Conservation (phyloP, 2,113 vertebrate genomes). For the Antigone vipio region DNA sequence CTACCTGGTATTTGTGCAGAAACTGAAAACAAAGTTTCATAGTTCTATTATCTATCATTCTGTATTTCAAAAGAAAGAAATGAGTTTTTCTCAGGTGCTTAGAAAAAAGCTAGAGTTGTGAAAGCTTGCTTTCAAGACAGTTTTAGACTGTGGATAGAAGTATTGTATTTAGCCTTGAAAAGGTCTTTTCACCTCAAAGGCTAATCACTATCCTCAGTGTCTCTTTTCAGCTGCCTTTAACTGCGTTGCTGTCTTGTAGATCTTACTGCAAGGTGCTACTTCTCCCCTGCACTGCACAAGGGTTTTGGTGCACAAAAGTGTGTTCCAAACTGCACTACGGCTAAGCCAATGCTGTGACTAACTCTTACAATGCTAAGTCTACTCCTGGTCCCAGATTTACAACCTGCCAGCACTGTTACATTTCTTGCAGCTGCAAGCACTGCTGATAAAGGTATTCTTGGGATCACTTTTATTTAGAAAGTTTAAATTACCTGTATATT, state of each 20-base stretch:
- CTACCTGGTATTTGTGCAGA: not conserved
- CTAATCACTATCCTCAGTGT: not conserved
- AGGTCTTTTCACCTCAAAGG: not conserved
- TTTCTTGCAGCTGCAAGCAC: not conserved
- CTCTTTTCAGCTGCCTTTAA: not conserved
- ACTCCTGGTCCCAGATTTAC: not conserved
- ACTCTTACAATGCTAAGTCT: not conserved
- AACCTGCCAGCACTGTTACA: not conserved
- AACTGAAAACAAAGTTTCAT: not conserved
- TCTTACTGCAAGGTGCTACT: not conserved
- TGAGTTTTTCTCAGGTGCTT: not conserved
- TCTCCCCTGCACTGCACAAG: not conserved
- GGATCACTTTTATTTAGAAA: not conserved
- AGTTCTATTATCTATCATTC: not conserved
- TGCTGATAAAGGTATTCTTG: not conserved
- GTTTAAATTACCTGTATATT: not conserved
- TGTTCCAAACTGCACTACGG: not conserved
- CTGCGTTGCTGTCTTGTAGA: not conserved
- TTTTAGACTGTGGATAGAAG: not conserved
- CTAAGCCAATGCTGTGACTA: not conserved
- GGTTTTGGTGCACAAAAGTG: not conserved
- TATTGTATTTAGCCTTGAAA: not conserved
- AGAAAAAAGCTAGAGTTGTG: not conserved
- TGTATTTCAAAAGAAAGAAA: not conserved
- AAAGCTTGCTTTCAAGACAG: not conserved